Base-by-base conservation (phyloP, 1,140 invertebrate genomes). In the Camponotus pennsylvanicus region DNA sequence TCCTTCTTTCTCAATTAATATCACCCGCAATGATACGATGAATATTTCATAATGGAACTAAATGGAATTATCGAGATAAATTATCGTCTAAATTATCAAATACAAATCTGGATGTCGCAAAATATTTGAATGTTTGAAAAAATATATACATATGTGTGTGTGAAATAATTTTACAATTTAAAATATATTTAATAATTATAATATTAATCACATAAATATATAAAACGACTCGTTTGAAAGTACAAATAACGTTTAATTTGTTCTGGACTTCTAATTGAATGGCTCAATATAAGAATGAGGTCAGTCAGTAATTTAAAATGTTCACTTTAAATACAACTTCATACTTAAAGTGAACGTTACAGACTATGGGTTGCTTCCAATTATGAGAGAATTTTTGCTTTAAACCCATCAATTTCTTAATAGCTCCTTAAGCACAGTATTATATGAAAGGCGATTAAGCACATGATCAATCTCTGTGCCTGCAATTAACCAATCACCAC, bases 401-500 rank as follows among this genome's bases (percentile, higher is more conserved):
- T 69, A 40, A 37, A 21, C 11, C 67, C 32, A 45, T 61, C 64
- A 55, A 61, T 73, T 83, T 52, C 49, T 73, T 83, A 83, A 75
- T 42, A 70, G 79, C 40, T 61, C 8, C 55, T 63, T 69, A 13
- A 80, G 78, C 78, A 32, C 42, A 55, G 11, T 61, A 34, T 40
- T 82, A 32, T 73, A 40, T 45, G 37, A 70, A 69, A 69, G 37
- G 37, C 78, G 64, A 83, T 75, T 75, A 83, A 75, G 55, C 37
- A 34, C 27, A 69, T 55, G 40, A 83, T 83, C 79, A 83, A 83
- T 83, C 69, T 61, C 69, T 61, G 79, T 83, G 55, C 79, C 18
- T 40, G n/a, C 69, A 83, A 82, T 82, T 82, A 82, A 83, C 69
- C 69, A 57, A 83, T 83, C 79, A 69, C 79, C 55, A 83, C 69